A percentile compares a stretch with the other conserved stretches of the same genome.
Evolutionary conservation across 2,888 invertebrate genomes (phyloP).

Genomic region (Nomada lathburiana): DNA sequence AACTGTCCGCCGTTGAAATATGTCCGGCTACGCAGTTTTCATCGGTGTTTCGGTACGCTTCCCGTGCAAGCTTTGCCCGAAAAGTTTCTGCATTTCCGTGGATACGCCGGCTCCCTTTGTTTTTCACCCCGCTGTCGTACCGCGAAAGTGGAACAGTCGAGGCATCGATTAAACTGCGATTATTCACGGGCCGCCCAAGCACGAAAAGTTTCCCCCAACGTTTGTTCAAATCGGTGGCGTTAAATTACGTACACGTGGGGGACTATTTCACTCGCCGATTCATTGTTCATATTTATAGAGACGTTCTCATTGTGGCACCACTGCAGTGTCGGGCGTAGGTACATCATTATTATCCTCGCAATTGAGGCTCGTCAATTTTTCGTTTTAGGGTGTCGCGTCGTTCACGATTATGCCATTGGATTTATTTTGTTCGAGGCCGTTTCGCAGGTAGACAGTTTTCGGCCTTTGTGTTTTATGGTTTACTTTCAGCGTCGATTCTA

Average conservation of each 20-base stretch:
- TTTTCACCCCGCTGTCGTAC: not conserved
- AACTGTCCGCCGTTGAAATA: constrained; percentile 65
- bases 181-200: constrained; percentile 41
- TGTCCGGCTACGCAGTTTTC: constrained; percentile 62
- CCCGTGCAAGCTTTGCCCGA: constrained; percentile 50
- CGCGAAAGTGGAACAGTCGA: constrained; percentile 46
- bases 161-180: constrained; percentile 60
- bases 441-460: not conserved
- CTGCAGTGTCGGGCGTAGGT: not conserved
- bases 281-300: constrained; percentile 16
- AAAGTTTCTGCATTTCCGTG: constrained; percentile 59
- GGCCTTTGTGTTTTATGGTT: not conserved
- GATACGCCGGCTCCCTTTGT: constrained; percentile 46
- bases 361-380: not conserved
- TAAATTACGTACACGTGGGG: constrained; percentile 28
- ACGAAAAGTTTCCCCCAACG: constrained; percentile 51
- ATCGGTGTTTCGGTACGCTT: constrained; percentile 40
- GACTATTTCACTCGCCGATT: not conserved
- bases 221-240: constrained; percentile 52
- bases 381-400: not conserved
- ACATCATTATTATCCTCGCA: not conserved
- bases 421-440: too few species aligned
- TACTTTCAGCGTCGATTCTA: not conserved
- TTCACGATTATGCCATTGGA: not conserved
- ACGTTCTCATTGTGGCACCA: constrained; percentile 42